phyloP scores from a whole-genome alignment of 2,113 vertebrate genomes.

The Peromyscus leucopus region DNA sequence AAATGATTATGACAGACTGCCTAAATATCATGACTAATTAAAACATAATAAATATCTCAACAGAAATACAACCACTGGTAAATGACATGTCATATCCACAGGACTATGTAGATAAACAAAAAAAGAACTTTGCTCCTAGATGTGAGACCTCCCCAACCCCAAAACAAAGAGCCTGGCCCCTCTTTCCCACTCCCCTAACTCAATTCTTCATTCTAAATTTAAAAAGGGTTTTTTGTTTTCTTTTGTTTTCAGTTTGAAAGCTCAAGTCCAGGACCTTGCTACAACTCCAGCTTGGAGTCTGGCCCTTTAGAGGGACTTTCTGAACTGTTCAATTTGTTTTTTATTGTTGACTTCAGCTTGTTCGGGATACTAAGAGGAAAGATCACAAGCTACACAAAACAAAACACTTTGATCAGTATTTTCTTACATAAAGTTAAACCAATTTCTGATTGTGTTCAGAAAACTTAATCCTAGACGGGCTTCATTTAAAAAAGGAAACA shows the following conservation, averaged over 20 bases:
- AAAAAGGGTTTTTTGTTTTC: background rate
- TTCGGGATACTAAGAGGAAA: background rate
- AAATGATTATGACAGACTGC: constrained; percentile 38
- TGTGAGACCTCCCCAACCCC: background rate
- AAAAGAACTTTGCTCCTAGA: background rate
- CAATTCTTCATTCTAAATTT: background rate
- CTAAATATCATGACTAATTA: background rate
- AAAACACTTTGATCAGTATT: constrained; percentile 4
- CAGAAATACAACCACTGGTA: background rate
- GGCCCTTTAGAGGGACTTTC: background rate
- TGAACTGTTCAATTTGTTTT: constrained; percentile 1
- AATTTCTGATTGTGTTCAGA: background rate
- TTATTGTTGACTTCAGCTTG: background rate
- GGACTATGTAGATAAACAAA: background rate
- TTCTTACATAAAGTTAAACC: constrained; percentile 4
- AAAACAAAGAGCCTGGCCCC: background rate
- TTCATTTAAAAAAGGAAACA: constrained; percentile 6
- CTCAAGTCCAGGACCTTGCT: background rate
- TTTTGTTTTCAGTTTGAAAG: background rate
- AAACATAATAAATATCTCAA: constrained; percentile 14
- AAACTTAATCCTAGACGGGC: constrained; percentile 7
- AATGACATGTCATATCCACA: background rate
- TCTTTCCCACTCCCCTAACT: background rate
- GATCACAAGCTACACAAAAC: background rate
- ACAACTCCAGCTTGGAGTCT: background rate